These are phyloP conservation scores for Phenacoccus solenopsis DNA, from an alignment of 1,140 invertebrate genomes.

Conservation along the genomic window DNA sequence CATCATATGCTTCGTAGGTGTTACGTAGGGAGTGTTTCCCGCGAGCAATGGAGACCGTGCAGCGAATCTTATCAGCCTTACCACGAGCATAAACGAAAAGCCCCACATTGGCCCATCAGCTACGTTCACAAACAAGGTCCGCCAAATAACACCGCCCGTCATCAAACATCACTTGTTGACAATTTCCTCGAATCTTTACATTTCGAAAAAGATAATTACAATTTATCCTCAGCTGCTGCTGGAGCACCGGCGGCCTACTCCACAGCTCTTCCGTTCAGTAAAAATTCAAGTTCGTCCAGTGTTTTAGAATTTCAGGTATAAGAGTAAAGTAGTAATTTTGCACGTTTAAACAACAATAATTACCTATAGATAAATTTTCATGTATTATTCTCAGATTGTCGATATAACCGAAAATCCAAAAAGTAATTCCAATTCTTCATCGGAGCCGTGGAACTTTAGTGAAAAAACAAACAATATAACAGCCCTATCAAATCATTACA, in stretches of 20 bases:
- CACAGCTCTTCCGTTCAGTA: background rate
- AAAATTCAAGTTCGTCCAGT: background rate
- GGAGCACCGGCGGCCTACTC: background rate
- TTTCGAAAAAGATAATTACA: background rate
- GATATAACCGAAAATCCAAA: background rate
- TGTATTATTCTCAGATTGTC: background rate
- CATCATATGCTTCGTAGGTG: conserved; percentile 42
- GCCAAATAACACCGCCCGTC: conserved; percentile 35
- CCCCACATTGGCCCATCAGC: conserved; percentile 49
- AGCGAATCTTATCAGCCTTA: conserved; percentile 62
- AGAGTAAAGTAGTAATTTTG: too few relatives aligned
- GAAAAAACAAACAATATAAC: background rate
- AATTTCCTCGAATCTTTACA: background rate
- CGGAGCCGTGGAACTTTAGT: background rate
- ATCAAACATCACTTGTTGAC: conserved; percentile 19
- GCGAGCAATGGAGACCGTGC: conserved; percentile 69
- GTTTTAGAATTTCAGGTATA: background rate
- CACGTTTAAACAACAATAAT: too few relatives aligned
- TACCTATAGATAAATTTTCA: too few relatives aligned
- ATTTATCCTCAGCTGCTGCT: background rate
- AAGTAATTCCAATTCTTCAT: background rate
- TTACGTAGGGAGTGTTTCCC: conserved; percentile 50
- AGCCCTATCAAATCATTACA: background rate
- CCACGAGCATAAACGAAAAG: conserved; percentile 28
- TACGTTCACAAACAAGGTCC: conserved; percentile 50